Evolutionary conservation across 2,113 vertebrate species (phyloP).

Genomic region (Neomonachus schauinslandi): DNA sequence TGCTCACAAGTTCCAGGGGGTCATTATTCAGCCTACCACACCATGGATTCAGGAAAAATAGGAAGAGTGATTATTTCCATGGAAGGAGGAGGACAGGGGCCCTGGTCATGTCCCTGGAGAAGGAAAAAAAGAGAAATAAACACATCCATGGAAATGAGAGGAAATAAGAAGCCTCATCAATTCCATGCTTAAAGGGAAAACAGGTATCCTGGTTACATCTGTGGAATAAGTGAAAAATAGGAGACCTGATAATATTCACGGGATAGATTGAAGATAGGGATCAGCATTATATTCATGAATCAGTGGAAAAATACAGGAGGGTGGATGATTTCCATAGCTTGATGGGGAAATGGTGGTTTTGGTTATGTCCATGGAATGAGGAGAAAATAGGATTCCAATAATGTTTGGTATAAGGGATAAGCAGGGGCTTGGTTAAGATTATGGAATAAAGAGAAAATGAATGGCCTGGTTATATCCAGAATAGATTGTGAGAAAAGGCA

Average conservation of each 20-base stretch:
- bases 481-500: background rate
- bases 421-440: background rate
- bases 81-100: background rate
- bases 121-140: background rate
- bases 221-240: background rate
- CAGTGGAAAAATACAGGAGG: background rate
- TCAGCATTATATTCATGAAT: background rate
- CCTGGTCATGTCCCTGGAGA: background rate
- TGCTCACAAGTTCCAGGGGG: background rate
- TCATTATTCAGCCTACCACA: background rate
- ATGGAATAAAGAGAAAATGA: background rate
- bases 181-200: background rate
- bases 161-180: background rate
- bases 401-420: background rate
- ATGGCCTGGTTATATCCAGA: background rate
- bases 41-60: background rate
- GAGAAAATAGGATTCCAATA: background rate
- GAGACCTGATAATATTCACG: background rate
- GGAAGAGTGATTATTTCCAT: background rate
- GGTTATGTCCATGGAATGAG: background rate
- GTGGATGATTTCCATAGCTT: background rate
- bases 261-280: background rate
- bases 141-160: background rate
- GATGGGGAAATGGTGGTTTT: background rate
- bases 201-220: background rate